Percentiles rank a stretch among this genome's conserved stretches.
Evolutionary conservation across 2,113 vertebrate genomes (phyloP).

Genomic region (Scortum barcoo): DNA sequence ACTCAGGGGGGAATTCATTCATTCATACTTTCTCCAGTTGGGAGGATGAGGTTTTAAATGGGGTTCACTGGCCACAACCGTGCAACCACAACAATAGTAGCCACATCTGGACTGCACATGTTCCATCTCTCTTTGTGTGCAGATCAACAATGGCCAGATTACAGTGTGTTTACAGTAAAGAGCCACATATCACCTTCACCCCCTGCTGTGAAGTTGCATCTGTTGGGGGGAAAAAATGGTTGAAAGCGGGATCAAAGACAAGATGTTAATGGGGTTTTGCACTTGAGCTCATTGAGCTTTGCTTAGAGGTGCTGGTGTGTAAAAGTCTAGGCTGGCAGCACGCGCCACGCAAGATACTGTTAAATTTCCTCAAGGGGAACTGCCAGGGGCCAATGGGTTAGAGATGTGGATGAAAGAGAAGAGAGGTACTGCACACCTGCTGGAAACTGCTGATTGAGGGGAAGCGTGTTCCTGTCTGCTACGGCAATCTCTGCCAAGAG

Average conservation of each 20-base stretch:
- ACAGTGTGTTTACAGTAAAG: constrained; percentile 60
- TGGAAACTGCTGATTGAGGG: constrained; percentile 76
- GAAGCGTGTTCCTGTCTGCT: constrained; percentile 66
- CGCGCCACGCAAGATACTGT: constrained; percentile 6
- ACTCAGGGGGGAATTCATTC: constrained; percentile 40
- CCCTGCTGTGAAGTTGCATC: constrained; percentile 28
- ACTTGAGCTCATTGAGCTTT: constrained; percentile 25
- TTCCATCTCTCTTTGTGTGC: constrained; percentile 60
- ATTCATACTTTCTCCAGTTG: constrained; percentile 62
- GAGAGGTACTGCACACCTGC: constrained; percentile 68
- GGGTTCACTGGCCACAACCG: constrained; percentile 52
- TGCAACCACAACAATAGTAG: constrained; percentile 67
- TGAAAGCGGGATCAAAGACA: constrained; percentile 38
- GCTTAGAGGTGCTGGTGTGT: background rate
- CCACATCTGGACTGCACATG: constrained; percentile 82
- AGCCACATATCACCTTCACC: constrained; percentile 56
- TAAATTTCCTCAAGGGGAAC: constrained; percentile 11
- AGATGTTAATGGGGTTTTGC: constrained; percentile 28
- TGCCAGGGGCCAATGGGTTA: constrained; percentile 7
- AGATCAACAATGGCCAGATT: constrained; percentile 46
- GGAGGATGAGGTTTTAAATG: constrained; percentile 39
- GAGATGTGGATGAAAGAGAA: constrained; percentile 18
- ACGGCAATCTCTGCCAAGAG: constrained; percentile 61
- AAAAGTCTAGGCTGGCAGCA: constrained; percentile 9
- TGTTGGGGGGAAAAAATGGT: constrained; percentile 8